These are phyloP conservation scores for Phoxinus dragarum DNA, from an alignment of 2,797 vertebrate species.

Conservation along the genomic window DNA sequence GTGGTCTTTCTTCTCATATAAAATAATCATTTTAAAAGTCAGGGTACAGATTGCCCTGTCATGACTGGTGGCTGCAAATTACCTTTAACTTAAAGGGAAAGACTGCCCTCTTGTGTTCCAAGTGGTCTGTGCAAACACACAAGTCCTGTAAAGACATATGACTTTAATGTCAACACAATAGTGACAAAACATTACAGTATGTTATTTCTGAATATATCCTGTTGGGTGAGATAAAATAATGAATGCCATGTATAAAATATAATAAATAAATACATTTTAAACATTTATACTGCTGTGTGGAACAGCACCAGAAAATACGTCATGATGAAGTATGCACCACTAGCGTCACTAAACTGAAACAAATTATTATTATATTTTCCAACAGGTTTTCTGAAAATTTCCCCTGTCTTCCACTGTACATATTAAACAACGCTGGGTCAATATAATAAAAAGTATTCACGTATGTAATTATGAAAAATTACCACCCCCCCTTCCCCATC, in stretches of 20 bases:
- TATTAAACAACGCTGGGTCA: constrained; percentile 23
- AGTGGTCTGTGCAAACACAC: neutral
- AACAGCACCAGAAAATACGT: neutral
- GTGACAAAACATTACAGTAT: neutral
- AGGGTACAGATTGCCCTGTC: neutral
- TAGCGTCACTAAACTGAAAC: neutral
- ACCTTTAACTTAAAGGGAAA: neutral
- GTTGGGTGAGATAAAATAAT: neutral
- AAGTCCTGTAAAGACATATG: neutral
- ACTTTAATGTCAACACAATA: neutral
- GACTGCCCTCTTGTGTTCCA: constrained; percentile 38
- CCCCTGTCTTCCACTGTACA: constrained; percentile 72
- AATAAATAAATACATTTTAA: neutral
- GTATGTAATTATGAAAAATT: too few species aligned
- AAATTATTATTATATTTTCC: too few species aligned
- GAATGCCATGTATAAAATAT: neutral
- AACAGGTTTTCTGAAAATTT: neutral
- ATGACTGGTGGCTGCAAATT: neutral
- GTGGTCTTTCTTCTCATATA: neutral
- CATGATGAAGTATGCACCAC: neutral
- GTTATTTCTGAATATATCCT: neutral
- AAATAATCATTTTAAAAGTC: neutral
- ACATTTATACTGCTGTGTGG: neutral
- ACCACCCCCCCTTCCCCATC: too few species aligned
- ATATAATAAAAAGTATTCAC: too few species aligned